Base-by-base conservation (phyloP, 2,113 vertebrate species). In the Condylura cristata region DNA sequence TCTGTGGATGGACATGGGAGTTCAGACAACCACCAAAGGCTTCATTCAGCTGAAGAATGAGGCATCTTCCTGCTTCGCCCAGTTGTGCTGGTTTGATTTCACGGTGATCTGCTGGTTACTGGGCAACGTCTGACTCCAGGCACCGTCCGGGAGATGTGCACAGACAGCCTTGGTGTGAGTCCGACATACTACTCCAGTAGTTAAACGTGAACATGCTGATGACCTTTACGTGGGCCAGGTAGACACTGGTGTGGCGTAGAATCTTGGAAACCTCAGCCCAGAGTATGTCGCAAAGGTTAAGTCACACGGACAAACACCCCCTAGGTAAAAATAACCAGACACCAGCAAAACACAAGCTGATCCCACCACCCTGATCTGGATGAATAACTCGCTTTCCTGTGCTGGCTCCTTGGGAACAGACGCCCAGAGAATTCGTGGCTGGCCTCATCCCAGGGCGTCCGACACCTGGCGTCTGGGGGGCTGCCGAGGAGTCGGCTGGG, bases 21-120 rank as follows among this genome's bases (percentile, higher is more conserved):
- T 41, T 90, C 18, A 12, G 56, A 66, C 44, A 81, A 58, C 71
- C 74, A 76, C 20, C n/a, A 18, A 51, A 83, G 53, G 17, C 61
- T 80, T 74, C 26, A 85, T 28, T 51, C 53, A 20, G 16, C 71
- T 30, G 41, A 70, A 34, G 56, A 39, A n/a, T 10, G 20, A 28
- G 2, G 4, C 13, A 5, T 14, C 16, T 4, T 16, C 18, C 71
- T 26, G 4, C 5, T 9, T 44, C 5, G 18, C 18, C 37, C 1
- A 14, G 7, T 8, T 16, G 34, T 24, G 5, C 58, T 14, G 66
- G 17, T 34, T 72, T 32, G 46, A 60, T 26, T 2, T 3, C 44
- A 24, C 61, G n/a, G 14, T 18, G 24, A 46, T 28, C 28, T 12
- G 41, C 0, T 24, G 12, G 37, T 24, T 60, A 18, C 37, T 72